phyloP scores from a whole-genome alignment of 2,888 invertebrate species.

The Dynastes grantii region DNA sequence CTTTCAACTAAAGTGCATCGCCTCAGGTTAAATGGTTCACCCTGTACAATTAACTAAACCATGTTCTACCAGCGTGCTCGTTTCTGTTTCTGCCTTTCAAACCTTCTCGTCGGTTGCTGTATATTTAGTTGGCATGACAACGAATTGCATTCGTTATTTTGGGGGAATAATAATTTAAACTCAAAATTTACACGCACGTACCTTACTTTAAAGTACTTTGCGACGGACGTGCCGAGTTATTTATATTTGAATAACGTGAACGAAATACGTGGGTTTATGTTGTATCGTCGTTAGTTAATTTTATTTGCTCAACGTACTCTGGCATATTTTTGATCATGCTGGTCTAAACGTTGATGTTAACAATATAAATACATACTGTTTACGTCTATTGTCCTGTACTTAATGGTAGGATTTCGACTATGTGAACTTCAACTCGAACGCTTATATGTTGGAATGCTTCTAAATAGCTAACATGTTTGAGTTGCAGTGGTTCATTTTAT shows the following conservation, averaged over 20 bases:
- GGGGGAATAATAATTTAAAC: slow-evolving; percentile 4
- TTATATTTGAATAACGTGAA: slow-evolving; percentile 11
- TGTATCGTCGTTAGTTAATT: slow-evolving; percentile 3
- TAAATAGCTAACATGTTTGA: no score
- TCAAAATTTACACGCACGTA: slow-evolving; percentile 21
- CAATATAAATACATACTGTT: no score
- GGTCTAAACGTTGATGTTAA: background rate
- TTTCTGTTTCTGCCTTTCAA: no score
- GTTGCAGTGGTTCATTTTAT: no score
- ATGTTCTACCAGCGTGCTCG: no score
- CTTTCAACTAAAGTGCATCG: no score
- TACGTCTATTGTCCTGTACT: no score
- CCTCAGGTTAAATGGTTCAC: no score
- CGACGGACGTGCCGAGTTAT: slow-evolving; percentile 11
- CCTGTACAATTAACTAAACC: no score
- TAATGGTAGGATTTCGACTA: no score
- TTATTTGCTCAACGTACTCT: background rate
- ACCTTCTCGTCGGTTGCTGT: background rate
- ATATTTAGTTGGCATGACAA: background rate
- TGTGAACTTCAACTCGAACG: no score
- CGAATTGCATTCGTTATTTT: slow-evolving; percentile 15
- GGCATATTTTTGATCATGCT: background rate
- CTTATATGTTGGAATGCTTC: no score
- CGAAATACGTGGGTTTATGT: background rate
- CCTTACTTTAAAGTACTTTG: slow-evolving; percentile 8